Base-by-base conservation (phyloP, 2,888 invertebrate genomes). In the Pardosa pseudoannulata region DNA sequence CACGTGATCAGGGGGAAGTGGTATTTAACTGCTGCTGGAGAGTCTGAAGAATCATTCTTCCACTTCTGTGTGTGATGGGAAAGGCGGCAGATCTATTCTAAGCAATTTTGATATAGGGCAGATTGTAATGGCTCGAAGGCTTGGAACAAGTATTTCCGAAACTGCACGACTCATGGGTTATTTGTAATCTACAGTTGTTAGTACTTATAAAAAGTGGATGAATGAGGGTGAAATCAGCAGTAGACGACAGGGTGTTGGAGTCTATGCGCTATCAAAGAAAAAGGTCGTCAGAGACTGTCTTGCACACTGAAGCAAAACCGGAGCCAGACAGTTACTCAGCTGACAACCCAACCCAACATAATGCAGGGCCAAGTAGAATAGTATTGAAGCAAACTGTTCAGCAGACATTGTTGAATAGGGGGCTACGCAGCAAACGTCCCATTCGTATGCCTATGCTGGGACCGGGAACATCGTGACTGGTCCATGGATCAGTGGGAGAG, bases 271-370 rank as follows among this genome's bases (percentile, higher is more conserved):
- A 56, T 56, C 56, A n/a, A 56, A 13, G 19, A 56, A n/a, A 56
- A 13, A 13, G 56, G 56, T n/a, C 56, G 16, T 56, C 56, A 9
- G 36, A 36, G 56, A 19, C 19, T 56, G 56, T 56, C 19, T 19
- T 23, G 56, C 56, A 1, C n/a, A 19, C 1, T 19, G 3, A 56
- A 36, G 36, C 36, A 36, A 36, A 7, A 56, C 19, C 0, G 19
- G 56, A 13, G 56, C 16, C 56, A 6, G 3, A 13, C 19, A 71
- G 71, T 71, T 41, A 31, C 50, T 56, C 56, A 72, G 31, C 29
- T 72, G 72, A 56, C 56, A 72, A n/a, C 31, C 72, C 29, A n/a
- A n/a, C n/a, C n/a, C n/a, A 31, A 29, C 1, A 29, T 50, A 72
- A 31, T 72, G 31, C 31, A 72, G 13, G 19, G 1, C 28, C 16